phyloP scores from a whole-genome alignment of 2,888 invertebrate genomes.

The Aphrophora alni region DNA sequence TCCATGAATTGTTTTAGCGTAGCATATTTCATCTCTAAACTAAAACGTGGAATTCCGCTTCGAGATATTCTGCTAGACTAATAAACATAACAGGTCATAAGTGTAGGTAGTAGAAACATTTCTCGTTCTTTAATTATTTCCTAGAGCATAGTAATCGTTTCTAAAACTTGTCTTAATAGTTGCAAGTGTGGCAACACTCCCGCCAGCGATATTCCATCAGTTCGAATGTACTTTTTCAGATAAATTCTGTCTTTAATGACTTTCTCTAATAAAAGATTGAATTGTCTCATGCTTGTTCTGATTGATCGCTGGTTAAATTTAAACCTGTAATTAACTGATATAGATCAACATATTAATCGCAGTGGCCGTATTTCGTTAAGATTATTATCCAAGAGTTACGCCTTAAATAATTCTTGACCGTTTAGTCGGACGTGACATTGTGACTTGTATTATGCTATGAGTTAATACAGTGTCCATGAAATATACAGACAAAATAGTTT shows the following conservation, averaged over 20 bases:
- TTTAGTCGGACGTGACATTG: not conserved
- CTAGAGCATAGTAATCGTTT: not conserved
- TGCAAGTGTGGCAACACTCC: not conserved
- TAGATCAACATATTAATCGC: not conserved
- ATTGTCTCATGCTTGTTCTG: not conserved
- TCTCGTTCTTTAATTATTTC: not conserved
- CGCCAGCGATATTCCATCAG: not conserved
- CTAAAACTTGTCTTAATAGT: not conserved
- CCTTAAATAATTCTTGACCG: not conserved
- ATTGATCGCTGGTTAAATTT: not conserved
- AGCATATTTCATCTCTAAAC: too few species aligned
- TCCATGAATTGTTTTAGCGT: too few species aligned
- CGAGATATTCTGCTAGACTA: too few species aligned
- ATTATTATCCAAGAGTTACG: not conserved
- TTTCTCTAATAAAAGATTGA: not conserved
- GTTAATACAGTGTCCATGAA: too few species aligned
- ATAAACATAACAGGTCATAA: too few species aligned
- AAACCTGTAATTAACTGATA: conserved; percentile 2
- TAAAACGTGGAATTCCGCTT: too few species aligned
- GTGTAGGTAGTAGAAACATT: not conserved
- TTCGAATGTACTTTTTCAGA: too few species aligned
- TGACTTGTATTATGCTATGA: not conserved
- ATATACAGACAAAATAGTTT: too few species aligned
- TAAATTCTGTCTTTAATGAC: not conserved
- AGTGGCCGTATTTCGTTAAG: not conserved